Evolutionary conservation across 2,797 vertebrate species (phyloP).

Genomic region (Naso thynnoides): DNA sequence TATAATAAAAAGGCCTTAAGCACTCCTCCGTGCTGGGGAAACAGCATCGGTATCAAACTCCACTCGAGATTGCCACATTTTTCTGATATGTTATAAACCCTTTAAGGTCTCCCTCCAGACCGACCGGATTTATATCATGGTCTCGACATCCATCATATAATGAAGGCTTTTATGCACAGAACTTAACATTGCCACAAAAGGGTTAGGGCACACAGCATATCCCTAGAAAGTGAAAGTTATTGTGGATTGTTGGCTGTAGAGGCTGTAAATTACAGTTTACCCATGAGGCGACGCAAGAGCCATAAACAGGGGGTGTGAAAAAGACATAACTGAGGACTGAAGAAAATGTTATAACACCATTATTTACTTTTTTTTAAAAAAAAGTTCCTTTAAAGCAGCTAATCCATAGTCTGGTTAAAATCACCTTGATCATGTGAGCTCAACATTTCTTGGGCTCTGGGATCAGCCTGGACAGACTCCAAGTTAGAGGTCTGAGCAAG

Average conservation of each 20-base stretch:
- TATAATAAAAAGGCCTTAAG: slow-evolving; percentile 3
- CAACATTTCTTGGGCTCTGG: no score
- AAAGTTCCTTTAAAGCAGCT: no score
- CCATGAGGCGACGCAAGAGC: not conserved
- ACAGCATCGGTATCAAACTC: slow-evolving; percentile 8
- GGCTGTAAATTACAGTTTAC: not conserved
- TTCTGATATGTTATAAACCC: not conserved
- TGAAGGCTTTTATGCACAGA: slow-evolving; percentile 25
- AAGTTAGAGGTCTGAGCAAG: no score
- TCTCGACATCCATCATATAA: slow-evolving; percentile 8
- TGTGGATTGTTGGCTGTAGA: not conserved
- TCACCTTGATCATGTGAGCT: no score
- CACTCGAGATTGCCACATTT: not conserved
- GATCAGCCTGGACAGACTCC: no score
- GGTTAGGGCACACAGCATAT: not conserved
- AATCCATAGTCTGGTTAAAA: no score
- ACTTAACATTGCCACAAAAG: not conserved
- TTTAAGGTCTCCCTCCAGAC: not conserved
- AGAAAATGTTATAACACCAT: not conserved
- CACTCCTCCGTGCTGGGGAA: slow-evolving; percentile 4
- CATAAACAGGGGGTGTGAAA: not conserved
- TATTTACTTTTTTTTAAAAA: no score
- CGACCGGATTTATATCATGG: not conserved
- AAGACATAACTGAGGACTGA: not conserved
- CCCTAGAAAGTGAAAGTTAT: not conserved